Evolutionary conservation across 2,113 vertebrate genomes (phyloP).

Genomic region (Theristicus caerulescens): DNA sequence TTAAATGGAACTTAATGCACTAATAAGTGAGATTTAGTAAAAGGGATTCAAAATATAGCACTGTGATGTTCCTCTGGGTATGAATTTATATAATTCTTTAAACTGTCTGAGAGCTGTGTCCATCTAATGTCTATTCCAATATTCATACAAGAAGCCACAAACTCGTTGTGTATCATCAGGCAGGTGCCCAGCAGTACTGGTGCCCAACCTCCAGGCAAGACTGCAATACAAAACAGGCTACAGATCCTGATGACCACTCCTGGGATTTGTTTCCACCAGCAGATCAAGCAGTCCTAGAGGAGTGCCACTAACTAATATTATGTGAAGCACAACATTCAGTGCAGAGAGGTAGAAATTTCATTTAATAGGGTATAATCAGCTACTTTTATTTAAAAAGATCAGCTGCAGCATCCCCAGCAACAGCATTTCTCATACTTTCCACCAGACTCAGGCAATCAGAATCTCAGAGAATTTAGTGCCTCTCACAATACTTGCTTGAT

Average conservation of each 20-base stretch:
- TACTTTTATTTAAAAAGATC: not conserved
- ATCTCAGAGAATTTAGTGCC: not conserved
- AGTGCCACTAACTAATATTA: not conserved
- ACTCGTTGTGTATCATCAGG: not conserved
- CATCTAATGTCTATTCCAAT: not conserved
- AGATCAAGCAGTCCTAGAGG: not conserved
- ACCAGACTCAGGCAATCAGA: not conserved
- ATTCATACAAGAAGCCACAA: not conserved
- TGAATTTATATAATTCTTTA: not conserved
- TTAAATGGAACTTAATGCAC: not conserved
- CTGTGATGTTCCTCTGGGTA: not conserved
- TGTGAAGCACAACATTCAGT: not conserved
- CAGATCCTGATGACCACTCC: not conserved
- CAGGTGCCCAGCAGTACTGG: not conserved
- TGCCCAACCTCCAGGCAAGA: not conserved
- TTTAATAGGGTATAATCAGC: not conserved
- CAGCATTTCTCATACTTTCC: not conserved
- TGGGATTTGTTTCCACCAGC: not conserved
- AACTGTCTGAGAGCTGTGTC: not conserved
- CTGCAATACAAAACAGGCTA: not conserved
- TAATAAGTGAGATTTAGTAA: not conserved
- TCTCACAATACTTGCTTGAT: not conserved
- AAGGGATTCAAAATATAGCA: not conserved
- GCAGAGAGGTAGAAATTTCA: not conserved
- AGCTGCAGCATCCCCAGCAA: not conserved